Conservation (phyloP, 1,140 invertebrate genomes). For the Muscidifurax raptorellus region DNA sequence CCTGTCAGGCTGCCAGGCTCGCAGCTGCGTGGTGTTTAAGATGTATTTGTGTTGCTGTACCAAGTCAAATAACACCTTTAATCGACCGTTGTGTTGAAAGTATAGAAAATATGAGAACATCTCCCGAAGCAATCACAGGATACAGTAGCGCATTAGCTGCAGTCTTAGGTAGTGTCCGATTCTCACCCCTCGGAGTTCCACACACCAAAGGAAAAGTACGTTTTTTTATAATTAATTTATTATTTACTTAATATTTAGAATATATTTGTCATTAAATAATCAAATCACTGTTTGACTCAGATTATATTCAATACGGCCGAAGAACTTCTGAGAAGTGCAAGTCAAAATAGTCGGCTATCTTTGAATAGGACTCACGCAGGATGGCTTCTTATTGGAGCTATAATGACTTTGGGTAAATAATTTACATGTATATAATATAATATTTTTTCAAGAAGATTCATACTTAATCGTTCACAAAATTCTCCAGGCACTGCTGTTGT, state of each 20-base stretch:
- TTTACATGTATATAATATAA: not conserved
- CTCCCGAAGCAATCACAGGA: constrained; percentile 94
- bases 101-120: constrained; percentile 91
- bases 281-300: constrained; percentile 65
- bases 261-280: not conserved
- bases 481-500: constrained; percentile 89
- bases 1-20: constrained; percentile 92
- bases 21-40: constrained; percentile 96
- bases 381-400: constrained; percentile 97
- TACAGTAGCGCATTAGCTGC: constrained; percentile 96
- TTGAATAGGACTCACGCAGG: constrained; percentile 96
- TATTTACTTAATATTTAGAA: not conserved
- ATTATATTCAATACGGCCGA: constrained; percentile 97
- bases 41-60: constrained; percentile 93
- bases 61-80: constrained; percentile 94
- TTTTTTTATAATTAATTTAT: not conserved
- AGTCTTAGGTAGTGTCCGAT: constrained; percentile 91
- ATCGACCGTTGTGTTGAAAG: constrained; percentile 92
- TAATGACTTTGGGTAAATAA: constrained; percentile 92
- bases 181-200: constrained; percentile 95
- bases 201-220: constrained; percentile 95
- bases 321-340: constrained; percentile 96
- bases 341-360: constrained; percentile 96
- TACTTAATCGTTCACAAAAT: constrained; percentile 34
- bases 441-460: not conserved